Evolutionary conservation across 1,140 invertebrate genomes (phyloP).

Genomic region (Aphelinus certus): DNA sequence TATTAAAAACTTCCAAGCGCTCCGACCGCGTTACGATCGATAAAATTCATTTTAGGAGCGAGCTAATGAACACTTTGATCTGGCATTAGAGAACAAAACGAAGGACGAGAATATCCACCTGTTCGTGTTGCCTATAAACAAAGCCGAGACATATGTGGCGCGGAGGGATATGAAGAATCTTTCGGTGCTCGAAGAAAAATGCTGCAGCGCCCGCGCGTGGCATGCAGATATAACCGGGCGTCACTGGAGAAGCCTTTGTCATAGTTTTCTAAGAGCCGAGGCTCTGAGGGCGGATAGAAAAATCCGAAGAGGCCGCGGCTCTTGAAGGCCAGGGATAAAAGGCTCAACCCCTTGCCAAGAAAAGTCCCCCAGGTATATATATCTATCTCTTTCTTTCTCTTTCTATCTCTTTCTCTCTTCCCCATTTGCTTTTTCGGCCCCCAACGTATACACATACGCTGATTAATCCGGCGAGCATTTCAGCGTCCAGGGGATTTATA

Average conservation of each 20-base stretch:
- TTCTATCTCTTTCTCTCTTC: no score
- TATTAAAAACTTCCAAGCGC: no score
- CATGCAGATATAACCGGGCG: not conserved
- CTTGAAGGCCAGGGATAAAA: not conserved
- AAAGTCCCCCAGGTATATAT: not conserved
- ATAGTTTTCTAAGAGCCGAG: not conserved
- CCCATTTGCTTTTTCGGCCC: no score
- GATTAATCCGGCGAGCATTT: constrained; percentile 8
- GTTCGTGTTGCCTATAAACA: not conserved
- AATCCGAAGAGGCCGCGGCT: not conserved
- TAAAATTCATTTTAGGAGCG: no score
- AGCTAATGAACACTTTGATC: no score
- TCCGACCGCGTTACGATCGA: no score
- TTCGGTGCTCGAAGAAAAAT: not conserved
- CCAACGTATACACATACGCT: not conserved
- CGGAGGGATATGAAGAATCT: not conserved
- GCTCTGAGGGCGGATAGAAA: not conserved
- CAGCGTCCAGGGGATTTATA: not conserved
- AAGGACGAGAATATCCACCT: no score
- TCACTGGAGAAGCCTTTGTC: constrained; percentile 5
- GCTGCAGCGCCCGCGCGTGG: not conserved
- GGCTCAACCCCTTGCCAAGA: no score
- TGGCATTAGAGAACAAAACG: no score
- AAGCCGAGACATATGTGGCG: not conserved
- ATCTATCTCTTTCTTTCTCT: no score